Conservation (phyloP, 2,888 invertebrate genomes). For the Lasius platythorax region DNA sequence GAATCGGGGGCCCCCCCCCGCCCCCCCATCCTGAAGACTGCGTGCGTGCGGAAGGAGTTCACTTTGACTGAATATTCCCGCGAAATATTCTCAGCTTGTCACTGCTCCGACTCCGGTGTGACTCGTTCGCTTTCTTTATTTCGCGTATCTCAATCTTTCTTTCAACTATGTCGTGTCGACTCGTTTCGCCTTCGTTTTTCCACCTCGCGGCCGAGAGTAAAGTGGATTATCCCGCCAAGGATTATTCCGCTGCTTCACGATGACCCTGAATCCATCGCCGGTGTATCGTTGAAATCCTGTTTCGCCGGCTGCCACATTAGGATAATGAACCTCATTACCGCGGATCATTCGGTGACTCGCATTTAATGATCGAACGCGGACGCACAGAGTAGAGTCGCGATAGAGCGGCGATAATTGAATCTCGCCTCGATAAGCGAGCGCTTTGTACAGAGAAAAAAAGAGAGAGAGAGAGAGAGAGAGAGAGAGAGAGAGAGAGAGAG, state of each 20-base stretch:
- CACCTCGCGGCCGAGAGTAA: constrained; percentile 8
- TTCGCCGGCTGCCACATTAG: constrained; percentile 72
- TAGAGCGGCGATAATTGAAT: constrained; percentile 49
- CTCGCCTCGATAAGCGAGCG: constrained; percentile 40
- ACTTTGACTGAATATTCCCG: constrained; percentile 51
- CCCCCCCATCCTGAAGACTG: constrained; percentile 58
- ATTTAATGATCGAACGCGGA: constrained; percentile 52
- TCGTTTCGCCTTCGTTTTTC: neutral
- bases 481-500: too few species aligned
- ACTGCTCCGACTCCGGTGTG: constrained; percentile 53
- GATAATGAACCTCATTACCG: constrained; percentile 73
- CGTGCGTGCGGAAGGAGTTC: constrained; percentile 46
- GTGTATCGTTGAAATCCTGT: constrained; percentile 72
- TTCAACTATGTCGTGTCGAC: neutral
- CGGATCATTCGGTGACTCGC: constrained; percentile 60
- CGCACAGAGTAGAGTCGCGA: constrained; percentile 28
- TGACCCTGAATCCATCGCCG: constrained; percentile 68
- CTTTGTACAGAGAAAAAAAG: constrained; percentile 30
- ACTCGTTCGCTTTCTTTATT: constrained; percentile 37
- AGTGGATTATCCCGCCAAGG: constrained; percentile 48
- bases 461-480: too few species aligned
- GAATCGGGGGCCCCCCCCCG: constrained; percentile 56
- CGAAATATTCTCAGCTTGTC: constrained; percentile 55
- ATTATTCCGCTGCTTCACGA: constrained; percentile 68
- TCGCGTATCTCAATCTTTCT: constrained; percentile 29